Evolutionary conservation across 2,888 invertebrate species (phyloP).

Genomic region (Drosophila subquinaria): DNA sequence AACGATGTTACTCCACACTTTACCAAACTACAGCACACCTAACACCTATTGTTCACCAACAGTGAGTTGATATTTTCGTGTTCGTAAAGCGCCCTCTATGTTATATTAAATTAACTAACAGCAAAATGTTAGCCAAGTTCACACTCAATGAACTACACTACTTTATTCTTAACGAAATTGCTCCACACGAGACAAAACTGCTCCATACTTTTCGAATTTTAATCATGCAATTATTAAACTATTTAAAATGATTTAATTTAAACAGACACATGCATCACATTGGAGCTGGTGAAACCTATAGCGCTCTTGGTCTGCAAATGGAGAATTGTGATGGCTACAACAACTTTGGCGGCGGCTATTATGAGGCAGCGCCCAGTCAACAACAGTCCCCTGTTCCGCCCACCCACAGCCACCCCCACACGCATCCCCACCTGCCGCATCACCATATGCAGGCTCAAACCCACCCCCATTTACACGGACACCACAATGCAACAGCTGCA

Average conservation of each 20-base stretch:
- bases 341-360: constrained; percentile 75
- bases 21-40: background rate
- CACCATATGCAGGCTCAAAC: constrained; percentile 86
- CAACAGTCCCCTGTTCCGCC: constrained; percentile 83
- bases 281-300: constrained; percentile 73
- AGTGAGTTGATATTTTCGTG: background rate
- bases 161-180: background rate
- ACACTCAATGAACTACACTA: background rate
- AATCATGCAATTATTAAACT: background rate
- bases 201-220: constrained; percentile 19
- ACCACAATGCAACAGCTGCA: constrained; percentile 59
- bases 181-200: constrained; percentile 2
- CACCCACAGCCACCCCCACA: constrained; percentile 87
- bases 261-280: constrained; percentile 70
- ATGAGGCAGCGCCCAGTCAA: constrained; percentile 77
- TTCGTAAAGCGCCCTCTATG: background rate
- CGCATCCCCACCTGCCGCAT: constrained; percentile 88
- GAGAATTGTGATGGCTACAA: constrained; percentile 83
- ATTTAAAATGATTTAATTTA: background rate
- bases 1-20: background rate
- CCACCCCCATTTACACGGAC: constrained; percentile 77
- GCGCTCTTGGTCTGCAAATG: constrained; percentile 82
- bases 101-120: background rate
- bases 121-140: background rate
- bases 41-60: background rate